These are phyloP conservation scores for Psittacara wagleri DNA, from an alignment of 2,113 vertebrate genomes.

Conservation along the genomic window DNA sequence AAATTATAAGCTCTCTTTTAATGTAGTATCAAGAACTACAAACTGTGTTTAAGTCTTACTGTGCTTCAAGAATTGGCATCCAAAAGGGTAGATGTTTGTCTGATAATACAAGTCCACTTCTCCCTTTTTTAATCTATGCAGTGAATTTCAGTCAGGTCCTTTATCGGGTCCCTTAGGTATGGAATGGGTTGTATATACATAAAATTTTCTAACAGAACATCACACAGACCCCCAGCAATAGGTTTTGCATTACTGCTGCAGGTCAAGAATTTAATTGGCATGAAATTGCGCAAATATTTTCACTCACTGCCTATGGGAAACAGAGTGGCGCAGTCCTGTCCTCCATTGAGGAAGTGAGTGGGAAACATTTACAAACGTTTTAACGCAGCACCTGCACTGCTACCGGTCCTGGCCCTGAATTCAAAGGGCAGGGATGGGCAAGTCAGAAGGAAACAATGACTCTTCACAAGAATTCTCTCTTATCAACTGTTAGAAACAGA, in stretches of 20 bases:
- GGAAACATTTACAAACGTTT: fast-evolving
- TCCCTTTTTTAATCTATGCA: background rate
- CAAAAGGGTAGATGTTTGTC: background rate
- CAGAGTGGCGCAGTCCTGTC: background rate
- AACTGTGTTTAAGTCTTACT: background rate
- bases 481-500: fast-evolving
- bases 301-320: fast-evolving
- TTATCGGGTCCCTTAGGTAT: background rate
- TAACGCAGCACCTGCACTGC: background rate
- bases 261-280: background rate
- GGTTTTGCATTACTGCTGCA: background rate
- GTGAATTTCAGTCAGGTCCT: background rate
- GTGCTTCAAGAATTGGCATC: background rate
- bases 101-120: background rate
- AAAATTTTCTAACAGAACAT: background rate
- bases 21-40: background rate
- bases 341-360: background rate
- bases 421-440: background rate
- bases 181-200: background rate
- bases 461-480: background rate
- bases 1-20: background rate
- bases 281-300: background rate
- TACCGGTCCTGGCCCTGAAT: background rate
- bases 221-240: background rate
- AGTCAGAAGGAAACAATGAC: background rate